Conservation (phyloP, 2,113 vertebrate genomes). For the Mastomys coucha region DNA sequence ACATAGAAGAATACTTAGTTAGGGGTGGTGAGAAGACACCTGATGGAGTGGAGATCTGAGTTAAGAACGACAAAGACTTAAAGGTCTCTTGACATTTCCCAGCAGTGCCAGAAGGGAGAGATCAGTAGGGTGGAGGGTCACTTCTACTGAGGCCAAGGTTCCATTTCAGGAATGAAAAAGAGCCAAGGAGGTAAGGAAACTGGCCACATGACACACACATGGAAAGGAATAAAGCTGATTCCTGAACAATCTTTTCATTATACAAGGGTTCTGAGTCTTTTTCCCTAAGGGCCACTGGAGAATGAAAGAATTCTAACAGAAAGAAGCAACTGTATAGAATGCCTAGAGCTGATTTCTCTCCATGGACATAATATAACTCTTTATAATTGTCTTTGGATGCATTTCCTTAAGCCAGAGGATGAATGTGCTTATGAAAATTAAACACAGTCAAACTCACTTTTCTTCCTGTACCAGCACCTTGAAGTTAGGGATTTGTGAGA, state of each 20-base stretch:
- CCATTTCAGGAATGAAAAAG: background rate
- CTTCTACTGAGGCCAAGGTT: background rate
- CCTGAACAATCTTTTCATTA: background rate
- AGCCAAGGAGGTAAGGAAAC: background rate
- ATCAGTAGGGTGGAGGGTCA: background rate
- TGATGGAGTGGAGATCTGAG: background rate
- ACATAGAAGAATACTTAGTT: background rate
- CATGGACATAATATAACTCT: background rate
- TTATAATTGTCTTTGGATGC: background rate
- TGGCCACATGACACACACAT: background rate
- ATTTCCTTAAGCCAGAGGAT: background rate
- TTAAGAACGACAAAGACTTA: background rate
- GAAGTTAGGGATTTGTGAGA: background rate
- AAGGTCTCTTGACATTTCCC: background rate
- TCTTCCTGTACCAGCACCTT: background rate
- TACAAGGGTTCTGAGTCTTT: background rate
- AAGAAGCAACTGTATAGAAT: background rate
- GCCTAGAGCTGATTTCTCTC: background rate
- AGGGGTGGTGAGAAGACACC: background rate
- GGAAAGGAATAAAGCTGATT: background rate
- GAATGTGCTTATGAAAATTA: constrained; percentile 1
- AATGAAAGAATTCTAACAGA: background rate
- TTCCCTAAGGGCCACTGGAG: background rate
- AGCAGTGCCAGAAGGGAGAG: background rate
- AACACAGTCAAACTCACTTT: constrained; percentile 13